Percentiles rank a stretch among this genome's conserved stretches.
phyloP scores from a whole-genome alignment of 2,113 vertebrate species.

The Hypocryptadius cinnamomeus region DNA sequence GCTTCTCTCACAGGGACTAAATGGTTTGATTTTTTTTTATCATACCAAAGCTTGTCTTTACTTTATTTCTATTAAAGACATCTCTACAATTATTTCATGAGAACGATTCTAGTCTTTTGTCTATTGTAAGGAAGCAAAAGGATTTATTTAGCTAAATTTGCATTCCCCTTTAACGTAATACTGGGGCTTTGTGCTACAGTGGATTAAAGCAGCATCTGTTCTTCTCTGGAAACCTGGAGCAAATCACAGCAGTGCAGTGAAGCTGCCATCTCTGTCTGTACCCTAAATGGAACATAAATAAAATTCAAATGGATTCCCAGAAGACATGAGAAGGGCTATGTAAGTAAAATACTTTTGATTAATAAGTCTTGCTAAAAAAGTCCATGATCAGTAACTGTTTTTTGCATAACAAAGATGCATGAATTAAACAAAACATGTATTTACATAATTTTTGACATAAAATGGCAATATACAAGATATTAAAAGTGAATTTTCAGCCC shows the following conservation, averaged over 20 bases:
- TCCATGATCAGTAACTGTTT: not conserved
- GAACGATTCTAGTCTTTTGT: not conserved
- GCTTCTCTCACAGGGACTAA: not conserved
- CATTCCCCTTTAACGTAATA: slow-evolving; percentile 46
- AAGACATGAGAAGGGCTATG: not conserved
- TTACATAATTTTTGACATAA: not conserved
- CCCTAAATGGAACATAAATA: not conserved
- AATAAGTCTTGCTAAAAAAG: not conserved
- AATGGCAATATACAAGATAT: not conserved
- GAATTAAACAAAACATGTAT: not conserved
- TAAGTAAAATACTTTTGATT: not conserved
- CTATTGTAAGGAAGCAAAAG: slow-evolving; percentile 29
- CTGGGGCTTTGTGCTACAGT: slow-evolving; percentile 52
- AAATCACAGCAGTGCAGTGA: slow-evolving; percentile 29
- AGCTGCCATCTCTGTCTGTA: slow-evolving; percentile 3
- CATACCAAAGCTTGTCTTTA: not conserved
- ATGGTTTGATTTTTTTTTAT: not conserved
- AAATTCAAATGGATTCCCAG: not conserved
- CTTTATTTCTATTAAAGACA: not conserved
- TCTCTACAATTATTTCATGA: not conserved
- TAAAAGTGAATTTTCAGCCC: not conserved
- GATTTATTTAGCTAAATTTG: slow-evolving; percentile 51
- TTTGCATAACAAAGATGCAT: not conserved
- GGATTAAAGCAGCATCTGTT: slow-evolving; percentile 62
- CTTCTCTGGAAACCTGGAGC: slow-evolving; percentile 47